phyloP scores from a whole-genome alignment of 2,888 invertebrate species.

The Meghimatium bilineatum region DNA sequence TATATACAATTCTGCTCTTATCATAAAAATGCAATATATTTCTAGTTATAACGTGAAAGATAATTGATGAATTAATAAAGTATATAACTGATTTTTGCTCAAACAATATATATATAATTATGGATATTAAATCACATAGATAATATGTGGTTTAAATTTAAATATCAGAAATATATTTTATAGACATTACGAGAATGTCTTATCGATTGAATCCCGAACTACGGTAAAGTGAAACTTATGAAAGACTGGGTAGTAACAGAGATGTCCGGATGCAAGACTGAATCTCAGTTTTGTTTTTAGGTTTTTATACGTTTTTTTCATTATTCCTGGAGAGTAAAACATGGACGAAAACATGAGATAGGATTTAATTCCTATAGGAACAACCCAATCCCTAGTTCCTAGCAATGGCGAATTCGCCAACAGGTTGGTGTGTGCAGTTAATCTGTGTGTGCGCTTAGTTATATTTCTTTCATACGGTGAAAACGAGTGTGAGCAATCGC shows the following conservation, averaged over 20 bases:
- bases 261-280: constrained; percentile 59
- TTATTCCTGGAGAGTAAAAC: constrained; percentile 46
- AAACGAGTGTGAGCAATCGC: constrained; percentile 29
- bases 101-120: too few relatives aligned
- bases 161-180: not conserved
- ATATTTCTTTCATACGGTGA: not conserved
- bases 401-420: constrained; percentile 55
- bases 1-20: not conserved
- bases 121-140: not conserved
- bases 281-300: constrained; percentile 41
- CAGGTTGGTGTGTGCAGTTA: constrained; percentile 49
- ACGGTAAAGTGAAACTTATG: constrained; percentile 44
- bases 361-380: constrained; percentile 51
- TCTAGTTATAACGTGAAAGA: not conserved
- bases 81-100: not conserved
- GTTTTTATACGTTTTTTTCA: constrained; percentile 21
- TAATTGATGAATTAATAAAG: not conserved
- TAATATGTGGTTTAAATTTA: not conserved
- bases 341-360: constrained; percentile 60
- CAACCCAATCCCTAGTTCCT: constrained; percentile 52
- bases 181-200: constrained; percentile 16
- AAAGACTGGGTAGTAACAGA: constrained; percentile 54
- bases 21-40: not conserved
- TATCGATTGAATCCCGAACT: constrained; percentile 28
- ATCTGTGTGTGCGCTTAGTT: constrained; percentile 16